Percentiles rank a stretch among this genome's conserved stretches.
These are phyloP conservation scores for Mobula hypostoma DNA, from an alignment of 2,113 vertebrate genomes.

Conservation along the genomic window DNA sequence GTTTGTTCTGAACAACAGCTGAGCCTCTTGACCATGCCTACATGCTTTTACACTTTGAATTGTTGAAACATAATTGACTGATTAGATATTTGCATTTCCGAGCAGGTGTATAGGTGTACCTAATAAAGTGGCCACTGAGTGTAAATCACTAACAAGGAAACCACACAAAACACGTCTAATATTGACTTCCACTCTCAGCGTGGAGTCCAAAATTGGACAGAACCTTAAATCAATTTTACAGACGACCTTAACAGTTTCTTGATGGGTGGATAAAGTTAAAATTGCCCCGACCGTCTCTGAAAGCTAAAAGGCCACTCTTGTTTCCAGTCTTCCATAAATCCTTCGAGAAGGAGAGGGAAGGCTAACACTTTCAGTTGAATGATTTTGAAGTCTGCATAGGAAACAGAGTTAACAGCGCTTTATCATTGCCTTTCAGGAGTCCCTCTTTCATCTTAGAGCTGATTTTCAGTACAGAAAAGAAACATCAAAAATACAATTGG, in stretches of 20 bases:
- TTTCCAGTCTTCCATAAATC: background rate
- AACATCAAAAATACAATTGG: conserved; percentile 47
- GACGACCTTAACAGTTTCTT: background rate
- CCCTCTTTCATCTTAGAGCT: background rate
- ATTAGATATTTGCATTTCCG: too few species aligned
- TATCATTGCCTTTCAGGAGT: background rate
- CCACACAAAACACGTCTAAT: background rate
- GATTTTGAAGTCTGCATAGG: background rate
- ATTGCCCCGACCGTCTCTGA: background rate
- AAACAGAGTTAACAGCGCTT: conserved; percentile 1
- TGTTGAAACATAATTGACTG: too few species aligned
- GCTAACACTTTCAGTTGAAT: background rate
- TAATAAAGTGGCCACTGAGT: too few species aligned
- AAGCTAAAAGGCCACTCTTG: background rate
- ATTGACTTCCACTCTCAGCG: background rate
- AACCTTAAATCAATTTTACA: background rate
- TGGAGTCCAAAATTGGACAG: background rate
- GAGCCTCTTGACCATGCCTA: too few species aligned
- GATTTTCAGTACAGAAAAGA: background rate
- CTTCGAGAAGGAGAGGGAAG: background rate
- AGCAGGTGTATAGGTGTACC: too few species aligned
- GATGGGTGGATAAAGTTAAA: background rate
- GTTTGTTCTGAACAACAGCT: too few species aligned
- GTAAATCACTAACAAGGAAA: background rate
- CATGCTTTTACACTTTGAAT: too few species aligned